phyloP scores from a whole-genome alignment of 2,797 vertebrate species.

The Pseudochirops cupreus region DNA sequence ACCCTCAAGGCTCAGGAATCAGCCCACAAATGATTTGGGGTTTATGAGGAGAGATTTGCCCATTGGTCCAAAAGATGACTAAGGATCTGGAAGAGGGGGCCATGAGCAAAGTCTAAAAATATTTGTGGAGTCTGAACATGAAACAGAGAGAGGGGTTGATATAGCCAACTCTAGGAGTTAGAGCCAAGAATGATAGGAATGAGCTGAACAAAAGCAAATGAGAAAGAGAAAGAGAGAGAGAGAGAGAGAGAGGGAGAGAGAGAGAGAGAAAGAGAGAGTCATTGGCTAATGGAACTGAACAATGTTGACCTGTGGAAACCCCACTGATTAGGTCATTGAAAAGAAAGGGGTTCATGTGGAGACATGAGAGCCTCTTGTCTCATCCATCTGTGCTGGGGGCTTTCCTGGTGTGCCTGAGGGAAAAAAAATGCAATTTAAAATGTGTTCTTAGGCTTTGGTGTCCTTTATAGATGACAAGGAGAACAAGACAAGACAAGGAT shows the following conservation, averaged over 20 bases:
- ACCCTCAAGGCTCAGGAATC: constrained; percentile 51
- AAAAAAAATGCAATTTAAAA: background rate
- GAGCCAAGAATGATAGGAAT: background rate
- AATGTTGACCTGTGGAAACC: background rate
- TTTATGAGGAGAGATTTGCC: constrained; percentile 42
- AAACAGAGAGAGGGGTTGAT: background rate
- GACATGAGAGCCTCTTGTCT: background rate
- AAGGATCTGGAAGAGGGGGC: constrained; percentile 38
- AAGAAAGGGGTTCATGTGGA: background rate
- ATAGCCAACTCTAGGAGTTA: background rate
- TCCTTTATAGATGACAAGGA: background rate
- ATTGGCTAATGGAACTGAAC: background rate
- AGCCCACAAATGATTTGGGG: constrained; percentile 42
- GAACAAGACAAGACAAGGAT: background rate
- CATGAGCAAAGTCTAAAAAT: background rate
- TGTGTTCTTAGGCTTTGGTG: background rate
- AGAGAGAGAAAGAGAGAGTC: too few relatives aligned
- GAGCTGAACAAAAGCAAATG: background rate
- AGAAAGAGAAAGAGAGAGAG: background rate
- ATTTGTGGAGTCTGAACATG: background rate
- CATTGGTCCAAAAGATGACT: constrained; percentile 46
- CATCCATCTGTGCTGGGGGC: background rate
- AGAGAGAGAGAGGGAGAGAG: too few relatives aligned
- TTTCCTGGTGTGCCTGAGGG: constrained; percentile 4
- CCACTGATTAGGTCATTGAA: background rate